These are phyloP conservation scores for Drosophila lacicola DNA, from an alignment of 2,888 invertebrate species.

Conservation along the genomic window DNA sequence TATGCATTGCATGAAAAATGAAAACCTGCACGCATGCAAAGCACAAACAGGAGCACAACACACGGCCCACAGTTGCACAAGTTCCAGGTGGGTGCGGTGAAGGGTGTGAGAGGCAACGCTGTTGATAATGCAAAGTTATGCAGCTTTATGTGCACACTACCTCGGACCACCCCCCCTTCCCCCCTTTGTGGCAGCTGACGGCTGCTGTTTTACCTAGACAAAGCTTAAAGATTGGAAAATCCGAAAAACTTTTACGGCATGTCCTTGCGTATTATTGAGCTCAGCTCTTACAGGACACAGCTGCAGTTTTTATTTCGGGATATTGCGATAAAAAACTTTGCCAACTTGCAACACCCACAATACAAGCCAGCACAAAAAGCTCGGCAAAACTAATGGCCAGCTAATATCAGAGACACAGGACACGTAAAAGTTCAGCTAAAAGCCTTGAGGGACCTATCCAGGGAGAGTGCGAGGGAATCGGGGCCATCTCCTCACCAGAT, in stretches of 20 bases:
- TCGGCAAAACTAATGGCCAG: slow-evolving; percentile 37
- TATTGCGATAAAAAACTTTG: slow-evolving; percentile 52
- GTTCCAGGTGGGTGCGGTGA: background rate
- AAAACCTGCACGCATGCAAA: slow-evolving; percentile 69
- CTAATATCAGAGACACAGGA: slow-evolving; percentile 35
- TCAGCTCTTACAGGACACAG: slow-evolving; percentile 13
- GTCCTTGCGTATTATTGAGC: slow-evolving; percentile 39
- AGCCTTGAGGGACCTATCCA: background rate
- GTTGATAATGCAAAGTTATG: slow-evolving; percentile 55
- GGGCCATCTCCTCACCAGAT: slow-evolving; percentile 6
- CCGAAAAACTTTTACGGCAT: slow-evolving; percentile 35
- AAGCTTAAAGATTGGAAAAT: slow-evolving; percentile 43
- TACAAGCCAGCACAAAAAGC: slow-evolving; percentile 13
- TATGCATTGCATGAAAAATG: slow-evolving; percentile 70
- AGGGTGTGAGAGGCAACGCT: background rate
- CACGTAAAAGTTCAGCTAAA: slow-evolving; percentile 41
- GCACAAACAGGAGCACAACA: slow-evolving; percentile 14
- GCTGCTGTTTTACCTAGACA: slow-evolving; percentile 13
- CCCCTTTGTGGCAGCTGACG: slow-evolving; percentile 13
- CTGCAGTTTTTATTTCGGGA: slow-evolving; percentile 15
- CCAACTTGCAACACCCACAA: slow-evolving; percentile 12
- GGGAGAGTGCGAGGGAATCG: background rate
- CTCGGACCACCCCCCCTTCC: no score
- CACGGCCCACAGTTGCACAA: slow-evolving; percentile 20
- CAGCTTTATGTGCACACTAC: slow-evolving; percentile 1